Conservation (phyloP, 2,113 vertebrate species). For the Emydocephalus ijimae region DNA sequence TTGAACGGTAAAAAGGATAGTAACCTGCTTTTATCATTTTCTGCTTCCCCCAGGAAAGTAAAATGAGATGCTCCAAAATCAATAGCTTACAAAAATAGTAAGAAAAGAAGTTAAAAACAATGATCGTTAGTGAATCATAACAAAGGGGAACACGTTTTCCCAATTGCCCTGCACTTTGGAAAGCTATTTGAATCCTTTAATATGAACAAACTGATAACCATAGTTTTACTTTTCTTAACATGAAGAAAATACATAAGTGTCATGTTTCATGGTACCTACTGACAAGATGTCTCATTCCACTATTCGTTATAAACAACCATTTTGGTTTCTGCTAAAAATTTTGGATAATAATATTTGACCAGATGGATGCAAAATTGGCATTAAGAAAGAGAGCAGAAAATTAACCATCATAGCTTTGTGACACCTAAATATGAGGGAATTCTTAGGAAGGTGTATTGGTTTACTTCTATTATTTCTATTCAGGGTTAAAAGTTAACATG, state of each 20-base stretch:
- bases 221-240: neutral
- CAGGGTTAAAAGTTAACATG: neutral
- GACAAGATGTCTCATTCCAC: neutral
- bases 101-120: neutral
- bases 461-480: neutral
- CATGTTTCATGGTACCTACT: neutral
- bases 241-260: neutral
- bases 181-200: neutral
- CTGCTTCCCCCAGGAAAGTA: constrained; percentile 2
- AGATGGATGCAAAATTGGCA: neutral
- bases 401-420: neutral
- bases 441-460: neutral
- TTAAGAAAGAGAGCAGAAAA: constrained; percentile 1
- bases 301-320: neutral
- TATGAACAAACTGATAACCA: neutral
- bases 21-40: constrained; percentile 9
- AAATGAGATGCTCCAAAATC: neutral
- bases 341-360: neutral
- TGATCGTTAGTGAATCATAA: neutral
- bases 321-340: neutral
- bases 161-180: neutral
- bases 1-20: constrained; percentile 51
- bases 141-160: neutral
- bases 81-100: neutral
- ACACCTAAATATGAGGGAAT: neutral